These are phyloP conservation scores for Cotesia vestalis DNA, from an alignment of 1,140 invertebrate species.

Conservation along the genomic window DNA sequence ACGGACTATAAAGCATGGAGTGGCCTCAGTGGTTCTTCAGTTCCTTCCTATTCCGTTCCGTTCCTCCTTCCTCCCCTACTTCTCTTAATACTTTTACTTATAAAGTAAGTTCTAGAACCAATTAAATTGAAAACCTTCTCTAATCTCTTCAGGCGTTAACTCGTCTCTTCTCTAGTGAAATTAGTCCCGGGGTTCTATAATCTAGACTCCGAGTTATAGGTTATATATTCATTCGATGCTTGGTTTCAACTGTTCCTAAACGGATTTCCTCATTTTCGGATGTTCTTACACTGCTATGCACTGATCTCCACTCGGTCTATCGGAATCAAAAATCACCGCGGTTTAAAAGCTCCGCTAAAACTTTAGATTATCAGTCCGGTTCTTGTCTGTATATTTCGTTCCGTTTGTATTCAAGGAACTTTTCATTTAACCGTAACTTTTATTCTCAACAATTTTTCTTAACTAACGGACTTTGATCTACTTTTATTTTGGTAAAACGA, in stretches of 20 bases:
- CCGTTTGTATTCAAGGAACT: no score
- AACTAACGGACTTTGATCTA: no score
- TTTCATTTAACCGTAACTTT: no score
- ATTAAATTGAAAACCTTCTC: slow-evolving; percentile 35
- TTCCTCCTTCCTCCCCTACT: slow-evolving; percentile 1
- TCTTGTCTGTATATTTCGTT: no score
- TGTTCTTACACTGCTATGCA: no score
- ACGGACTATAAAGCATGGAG: slow-evolving; percentile 11
- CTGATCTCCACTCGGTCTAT: no score
- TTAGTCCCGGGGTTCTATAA: slow-evolving; percentile 13
- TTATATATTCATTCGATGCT: slow-evolving; percentile 14
- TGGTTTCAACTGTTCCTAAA: slow-evolving; percentile 21
- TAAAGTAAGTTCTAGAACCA: slow-evolving; percentile 32
- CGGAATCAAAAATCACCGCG: no score
- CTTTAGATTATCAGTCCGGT: no score
- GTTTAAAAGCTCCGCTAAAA: no score
- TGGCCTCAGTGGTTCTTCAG: not conserved
- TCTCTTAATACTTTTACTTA: slow-evolving; percentile 15
- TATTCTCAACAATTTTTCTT: no score
- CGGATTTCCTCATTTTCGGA: not conserved
- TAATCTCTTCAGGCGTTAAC: slow-evolving; percentile 22
- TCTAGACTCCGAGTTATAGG: not conserved
- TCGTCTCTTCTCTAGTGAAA: slow-evolving; percentile 16
- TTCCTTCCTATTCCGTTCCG: not conserved
- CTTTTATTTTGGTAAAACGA: no score